phyloP scores from a whole-genome alignment of 2,888 invertebrate genomes.

The Schrankia costaestrigalis region DNA sequence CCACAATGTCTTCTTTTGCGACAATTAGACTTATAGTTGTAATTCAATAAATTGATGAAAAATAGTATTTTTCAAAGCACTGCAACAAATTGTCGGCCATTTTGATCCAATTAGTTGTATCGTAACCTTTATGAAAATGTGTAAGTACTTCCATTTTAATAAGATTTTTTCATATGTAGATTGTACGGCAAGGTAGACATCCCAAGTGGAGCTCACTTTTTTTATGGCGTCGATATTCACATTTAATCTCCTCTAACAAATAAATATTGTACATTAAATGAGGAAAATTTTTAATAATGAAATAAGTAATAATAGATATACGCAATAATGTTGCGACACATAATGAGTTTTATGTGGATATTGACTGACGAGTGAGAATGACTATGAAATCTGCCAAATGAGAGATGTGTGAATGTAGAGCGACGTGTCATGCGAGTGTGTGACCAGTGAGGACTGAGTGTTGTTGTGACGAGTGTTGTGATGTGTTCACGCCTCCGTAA shows the following conservation, averaged over 20 bases:
- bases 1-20: constrained; percentile 68
- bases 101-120: constrained; percentile 73
- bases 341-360: constrained; percentile 65
- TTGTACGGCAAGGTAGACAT: constrained; percentile 66
- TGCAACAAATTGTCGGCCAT: constrained; percentile 71
- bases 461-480: constrained; percentile 21
- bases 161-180: constrained; percentile 74
- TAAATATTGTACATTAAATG: constrained; percentile 39
- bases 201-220: constrained; percentile 61
- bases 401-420: constrained; percentile 41
- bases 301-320: constrained; percentile 12
- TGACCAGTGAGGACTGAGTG: constrained; percentile 11
- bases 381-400: constrained; percentile 77
- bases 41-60: constrained; percentile 58
- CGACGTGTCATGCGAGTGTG: constrained; percentile 22
- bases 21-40: constrained; percentile 61
- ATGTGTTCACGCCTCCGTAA: constrained; percentile 28
- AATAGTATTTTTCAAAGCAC: constrained; percentile 67
- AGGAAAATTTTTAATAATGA: constrained; percentile 28
- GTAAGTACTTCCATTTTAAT: constrained; percentile 79
- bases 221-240: constrained; percentile 63
- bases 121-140: constrained; percentile 58
- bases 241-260: constrained; percentile 49
- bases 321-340: constrained; percentile 38
- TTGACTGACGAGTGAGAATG: constrained; percentile 56